Evolutionary conservation across 2,113 vertebrate genomes (phyloP).

Genomic region (Otolemur garnettii): DNA sequence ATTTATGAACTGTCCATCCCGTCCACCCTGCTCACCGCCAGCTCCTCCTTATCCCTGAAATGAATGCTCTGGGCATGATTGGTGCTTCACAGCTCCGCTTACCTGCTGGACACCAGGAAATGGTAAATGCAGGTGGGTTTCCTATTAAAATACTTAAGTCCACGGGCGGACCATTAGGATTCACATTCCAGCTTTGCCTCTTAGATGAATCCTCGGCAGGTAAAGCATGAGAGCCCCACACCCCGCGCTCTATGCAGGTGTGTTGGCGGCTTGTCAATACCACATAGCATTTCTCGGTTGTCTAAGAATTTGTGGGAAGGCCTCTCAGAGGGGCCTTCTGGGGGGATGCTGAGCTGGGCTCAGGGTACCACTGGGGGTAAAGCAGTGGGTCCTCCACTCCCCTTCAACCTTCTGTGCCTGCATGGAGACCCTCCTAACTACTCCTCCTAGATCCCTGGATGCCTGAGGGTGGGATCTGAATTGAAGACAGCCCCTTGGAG

Average conservation of each 20-base stretch:
- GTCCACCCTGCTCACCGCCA: accelerated
- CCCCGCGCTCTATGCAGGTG: accelerated
- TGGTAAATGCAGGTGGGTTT: neutral
- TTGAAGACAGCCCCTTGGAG: neutral
- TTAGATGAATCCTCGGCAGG: accelerated
- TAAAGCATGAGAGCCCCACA: accelerated
- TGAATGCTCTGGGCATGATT: neutral
- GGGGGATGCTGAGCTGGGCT: neutral
- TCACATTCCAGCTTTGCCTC: accelerated
- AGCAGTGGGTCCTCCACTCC: accelerated
- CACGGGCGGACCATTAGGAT: accelerated
- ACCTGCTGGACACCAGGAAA: neutral
- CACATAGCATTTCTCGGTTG: neutral
- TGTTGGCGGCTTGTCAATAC: accelerated
- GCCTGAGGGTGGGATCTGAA: neutral
- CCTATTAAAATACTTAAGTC: accelerated
- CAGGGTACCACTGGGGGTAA: accelerated
- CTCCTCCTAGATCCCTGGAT: accelerated
- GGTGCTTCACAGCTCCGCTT: accelerated
- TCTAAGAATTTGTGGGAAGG: neutral
- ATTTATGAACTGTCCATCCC: neutral
- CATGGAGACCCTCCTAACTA: neutral
- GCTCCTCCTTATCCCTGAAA: too few species aligned
- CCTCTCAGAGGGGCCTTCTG: neutral
- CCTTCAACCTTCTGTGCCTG: too few species aligned